Evolutionary conservation across 2,888 invertebrate genomes (phyloP), one percentile per base, ranked within the genome.

Genomic region (Ditula angustiorana): DNA sequence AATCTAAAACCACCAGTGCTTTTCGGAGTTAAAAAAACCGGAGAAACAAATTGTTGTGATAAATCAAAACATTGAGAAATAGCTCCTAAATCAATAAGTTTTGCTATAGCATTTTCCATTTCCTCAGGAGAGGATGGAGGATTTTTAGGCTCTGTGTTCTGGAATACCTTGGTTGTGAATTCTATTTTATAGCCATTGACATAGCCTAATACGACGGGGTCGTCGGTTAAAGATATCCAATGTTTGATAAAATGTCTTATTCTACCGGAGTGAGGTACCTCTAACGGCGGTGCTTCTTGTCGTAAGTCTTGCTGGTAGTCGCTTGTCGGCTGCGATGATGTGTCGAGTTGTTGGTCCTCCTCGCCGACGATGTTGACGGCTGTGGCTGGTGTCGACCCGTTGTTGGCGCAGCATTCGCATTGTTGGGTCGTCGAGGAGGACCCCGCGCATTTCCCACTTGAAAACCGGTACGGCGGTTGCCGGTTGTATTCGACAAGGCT

Each of bases 201-300:
- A 16, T 30, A 50, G 3, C 35, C 35, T 21, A 52, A 23, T 5
- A 65, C 24, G 1, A 60, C 24, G 13, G 60, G 55, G 30, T 65
- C 60, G 5, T 26, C 19, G 21, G 65, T 65, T 1, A 63, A 3
- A 1, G 3, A 0, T 8, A n/a, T 4, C 63, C 63, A 63, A 2
- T 30, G 16, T 10, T 63, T n/a, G 3, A 24, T 21, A 55, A 62
- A 63, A 23, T 63, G 24, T 10, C 19, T 5, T 30, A 63, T 16
- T 44, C 63, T 50, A 30, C 63, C 63, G 10, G 63, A 50, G n/a
- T 58, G 57, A 2, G 37, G 28, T 30, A 52, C 52, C n/a, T 33
- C 37, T 61, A 55, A 1, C 2, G 21, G 24, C 56, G 47, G 19
- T 10, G 41, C 23, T 16, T 24, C 33, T 49, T 61, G 30, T 30